Evolutionary conservation across 2,888 invertebrate species (phyloP), one percentile per base, ranked within the genome.

Genomic region (Rhyacophila evoluta): DNA sequence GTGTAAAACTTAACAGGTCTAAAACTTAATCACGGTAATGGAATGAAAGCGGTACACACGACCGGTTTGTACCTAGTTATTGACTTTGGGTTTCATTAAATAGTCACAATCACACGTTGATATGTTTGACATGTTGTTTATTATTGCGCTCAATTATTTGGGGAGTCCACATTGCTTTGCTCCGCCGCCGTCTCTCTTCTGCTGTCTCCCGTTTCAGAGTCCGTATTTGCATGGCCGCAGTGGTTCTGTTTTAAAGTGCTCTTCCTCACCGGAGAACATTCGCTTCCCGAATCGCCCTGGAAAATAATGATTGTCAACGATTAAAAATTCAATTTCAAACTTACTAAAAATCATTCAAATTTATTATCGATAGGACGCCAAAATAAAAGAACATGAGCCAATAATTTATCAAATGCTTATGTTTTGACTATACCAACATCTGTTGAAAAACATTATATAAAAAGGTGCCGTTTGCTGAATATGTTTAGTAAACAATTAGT

Each of bases 251-350:
- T 85, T 84, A 88, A 89, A 85, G 89, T 89, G 85, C 89, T 89
- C 84, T 89, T 86, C 84, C 90, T 87, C 83, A 90, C 89, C 79
- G 92, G 92, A 86, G 92, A 92, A 85, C 92, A 92, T 86, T 92
- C 92, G 86, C 91, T 92, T 84, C 92, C 92, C 83, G 92, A 92
- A 87, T 92, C 92, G 84, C 92, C 91, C 92, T 92, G 86, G 12
- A 87, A 77, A 39, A n/a, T n/a, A n/a, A n/a, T n/a, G n/a, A n/a
- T n/a, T n/a, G n/a, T n/a, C n/a, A n/a, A n/a, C n/a, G n/a, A n/a
- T n/a, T n/a, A n/a, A n/a, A n/a, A n/a, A n/a, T n/a, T n/a, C n/a
- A n/a, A n/a, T n/a, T n/a, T n/a, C n/a, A n/a, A n/a, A n/a, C n/a
- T n/a, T n/a, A n/a, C n/a, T n/a, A n/a, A n/a, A n/a, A n/a, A n/a